These are phyloP conservation scores for Herminia tarsipennalis DNA, from an alignment of 2,888 invertebrate genomes.

Conservation along the genomic window DNA sequence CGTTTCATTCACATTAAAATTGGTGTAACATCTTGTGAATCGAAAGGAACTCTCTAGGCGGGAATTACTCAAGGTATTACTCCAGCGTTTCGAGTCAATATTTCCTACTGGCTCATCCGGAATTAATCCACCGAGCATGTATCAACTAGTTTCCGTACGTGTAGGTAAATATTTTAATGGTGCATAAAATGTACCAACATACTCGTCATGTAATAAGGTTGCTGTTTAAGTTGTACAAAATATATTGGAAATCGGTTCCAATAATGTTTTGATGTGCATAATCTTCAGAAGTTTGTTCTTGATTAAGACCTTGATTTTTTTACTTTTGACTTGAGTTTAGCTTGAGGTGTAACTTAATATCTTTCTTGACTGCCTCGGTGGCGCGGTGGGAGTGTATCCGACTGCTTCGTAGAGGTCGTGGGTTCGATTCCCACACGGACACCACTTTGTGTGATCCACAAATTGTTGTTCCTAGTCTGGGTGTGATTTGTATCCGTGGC, in stretches of 20 bases:
- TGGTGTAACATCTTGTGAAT: neutral
- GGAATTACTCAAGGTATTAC: neutral
- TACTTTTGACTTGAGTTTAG: too few relatives aligned
- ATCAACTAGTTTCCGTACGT: constrained; percentile 6
- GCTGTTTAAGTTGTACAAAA: neutral
- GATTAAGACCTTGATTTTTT: too few relatives aligned
- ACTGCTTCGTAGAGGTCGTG: too few relatives aligned
- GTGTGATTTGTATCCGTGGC: too few relatives aligned
- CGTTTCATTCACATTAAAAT: neutral
- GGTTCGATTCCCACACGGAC: too few relatives aligned
- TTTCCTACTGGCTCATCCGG: constrained; percentile 34
- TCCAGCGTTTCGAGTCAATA: constrained; percentile 30
- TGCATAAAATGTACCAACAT: constrained; percentile 31
- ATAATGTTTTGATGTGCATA: too few relatives aligned
- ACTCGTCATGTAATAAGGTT: constrained; percentile 26
- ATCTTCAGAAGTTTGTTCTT: too few relatives aligned
- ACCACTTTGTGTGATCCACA: too few relatives aligned
- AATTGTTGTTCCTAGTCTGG: too few relatives aligned
- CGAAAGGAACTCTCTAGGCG: constrained; percentile 13
- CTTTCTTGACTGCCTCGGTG: too few relatives aligned
- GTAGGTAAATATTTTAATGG: constrained; percentile 36
- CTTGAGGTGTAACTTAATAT: too few relatives aligned
- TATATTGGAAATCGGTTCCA: neutral
- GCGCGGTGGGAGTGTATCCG: too few relatives aligned
- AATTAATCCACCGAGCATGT: constrained; percentile 37